Conservation (phyloP, 1,140 invertebrate genomes). For the Hesperophylax magnus region DNA sequence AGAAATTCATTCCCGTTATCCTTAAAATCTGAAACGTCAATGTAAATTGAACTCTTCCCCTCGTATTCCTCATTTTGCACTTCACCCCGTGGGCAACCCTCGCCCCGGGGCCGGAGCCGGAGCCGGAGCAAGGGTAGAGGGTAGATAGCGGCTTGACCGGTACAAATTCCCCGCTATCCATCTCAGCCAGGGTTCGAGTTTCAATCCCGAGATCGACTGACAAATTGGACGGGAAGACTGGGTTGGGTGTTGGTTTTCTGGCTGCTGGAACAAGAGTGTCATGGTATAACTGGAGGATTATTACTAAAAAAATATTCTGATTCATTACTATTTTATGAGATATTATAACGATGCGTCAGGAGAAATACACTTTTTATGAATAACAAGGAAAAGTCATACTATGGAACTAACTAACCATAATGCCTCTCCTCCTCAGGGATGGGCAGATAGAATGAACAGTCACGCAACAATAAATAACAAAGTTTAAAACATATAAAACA, state of each 20-base stretch:
- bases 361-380: too few species aligned
- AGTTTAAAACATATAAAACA: too few species aligned
- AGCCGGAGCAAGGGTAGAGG: not conserved
- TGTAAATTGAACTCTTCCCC: slow-evolving; percentile 6
- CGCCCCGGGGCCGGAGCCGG: not conserved
- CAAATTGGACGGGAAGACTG: not conserved
- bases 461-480: too few species aligned
- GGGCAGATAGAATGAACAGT: too few species aligned
- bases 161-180: slow-evolving; percentile 21
- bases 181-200: slow-evolving; percentile 8
- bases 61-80: not conserved
- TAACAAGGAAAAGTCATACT: too few species aligned
- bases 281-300: not conserved
- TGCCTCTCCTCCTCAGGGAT: too few species aligned
- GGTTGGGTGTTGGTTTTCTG: not conserved
- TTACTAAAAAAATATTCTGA: not conserved
- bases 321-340: not conserved
- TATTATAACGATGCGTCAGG: too few species aligned
- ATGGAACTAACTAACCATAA: too few species aligned
- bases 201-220: slow-evolving; percentile 25
- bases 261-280: not conserved
- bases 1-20: not conserved
- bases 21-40: not conserved
- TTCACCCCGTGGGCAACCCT: not conserved
- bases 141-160: slow-evolving; percentile 18